Percentiles rank a stretch among this genome's conserved stretches.
These are phyloP conservation scores for Diadegma fenestrale DNA, from an alignment of 2,888 invertebrate species.

Conservation along the genomic window DNA sequence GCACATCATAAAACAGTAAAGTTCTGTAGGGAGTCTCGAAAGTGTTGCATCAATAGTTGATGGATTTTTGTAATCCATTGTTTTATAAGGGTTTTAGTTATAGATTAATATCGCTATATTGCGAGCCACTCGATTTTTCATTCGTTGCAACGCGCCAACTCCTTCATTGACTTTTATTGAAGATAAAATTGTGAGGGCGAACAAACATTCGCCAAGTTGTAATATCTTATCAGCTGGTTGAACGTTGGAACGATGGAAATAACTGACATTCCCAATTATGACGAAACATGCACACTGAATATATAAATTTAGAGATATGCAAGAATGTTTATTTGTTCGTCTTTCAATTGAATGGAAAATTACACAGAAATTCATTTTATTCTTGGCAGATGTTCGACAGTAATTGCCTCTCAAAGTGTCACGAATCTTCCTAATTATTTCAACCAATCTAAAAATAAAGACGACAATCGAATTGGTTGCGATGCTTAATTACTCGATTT, in stretches of 20 bases:
- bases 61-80: not conserved
- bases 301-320: not conserved
- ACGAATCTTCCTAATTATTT: not conserved
- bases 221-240: slow-evolving; percentile 53
- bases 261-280: slow-evolving; percentile 21
- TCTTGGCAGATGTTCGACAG: slow-evolving; percentile 27
- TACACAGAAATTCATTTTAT: slow-evolving; percentile 22
- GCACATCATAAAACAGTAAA: not conserved
- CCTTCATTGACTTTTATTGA: slow-evolving; percentile 4
- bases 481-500: slow-evolving; percentile 5
- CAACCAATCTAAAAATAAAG: not conserved
- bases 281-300: slow-evolving; percentile 21
- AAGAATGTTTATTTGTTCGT: not conserved
- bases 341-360: slow-evolving; percentile 31
- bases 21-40: not conserved
- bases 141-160: slow-evolving; percentile 1
- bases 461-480: not conserved
- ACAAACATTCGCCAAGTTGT: slow-evolving; percentile 27
- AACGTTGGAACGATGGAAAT: slow-evolving; percentile 52
- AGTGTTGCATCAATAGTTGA: not conserved
- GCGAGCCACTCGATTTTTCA: not conserved
- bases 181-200: slow-evolving; percentile 20
- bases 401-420: slow-evolving; percentile 7
- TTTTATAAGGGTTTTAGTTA: not conserved
- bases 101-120: not conserved